Conservation (phyloP, 2,888 invertebrate genomes). For the Plebejus anna region DNA sequence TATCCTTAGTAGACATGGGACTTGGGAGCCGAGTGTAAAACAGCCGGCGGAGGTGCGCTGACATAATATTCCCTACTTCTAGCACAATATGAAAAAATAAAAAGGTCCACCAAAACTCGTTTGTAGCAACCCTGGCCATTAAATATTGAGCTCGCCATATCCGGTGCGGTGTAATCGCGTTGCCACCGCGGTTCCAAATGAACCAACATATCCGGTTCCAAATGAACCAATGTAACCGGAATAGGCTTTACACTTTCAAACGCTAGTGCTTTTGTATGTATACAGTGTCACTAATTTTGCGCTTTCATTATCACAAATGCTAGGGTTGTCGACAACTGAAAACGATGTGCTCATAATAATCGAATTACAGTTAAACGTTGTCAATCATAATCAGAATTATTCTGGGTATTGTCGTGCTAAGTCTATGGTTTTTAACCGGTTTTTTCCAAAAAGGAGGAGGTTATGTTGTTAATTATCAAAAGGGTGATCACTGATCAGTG, state of each 20-base stretch:
- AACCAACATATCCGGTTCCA: conserved; percentile 1
- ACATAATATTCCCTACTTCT: too few relatives aligned
- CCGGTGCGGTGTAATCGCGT: conserved; percentile 6
- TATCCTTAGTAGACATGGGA: too few relatives aligned
- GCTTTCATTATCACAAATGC: neutral
- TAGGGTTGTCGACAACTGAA: neutral
- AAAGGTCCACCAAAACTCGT: neutral
- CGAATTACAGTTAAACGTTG: neutral
- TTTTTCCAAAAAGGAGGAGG: too few relatives aligned
- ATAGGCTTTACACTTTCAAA: conserved; percentile 9
- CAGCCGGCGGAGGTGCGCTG: too few relatives aligned
- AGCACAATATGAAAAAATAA: too few relatives aligned
- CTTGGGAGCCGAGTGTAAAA: too few relatives aligned
- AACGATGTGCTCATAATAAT: neutral
- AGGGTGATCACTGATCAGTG: too few relatives aligned
- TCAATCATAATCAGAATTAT: neutral
- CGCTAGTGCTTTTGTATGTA: neutral
- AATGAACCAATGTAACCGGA: conserved; percentile 8
- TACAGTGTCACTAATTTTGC: neutral
- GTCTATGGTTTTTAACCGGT: too few relatives aligned
- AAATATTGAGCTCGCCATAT: conserved; percentile 1
- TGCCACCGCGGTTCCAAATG: neutral
- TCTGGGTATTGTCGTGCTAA: too few relatives aligned
- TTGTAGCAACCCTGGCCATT: neutral
- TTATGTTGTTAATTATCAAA: too few relatives aligned